A percentile compares a stretch with the other conserved stretches of the same genome.
Conservation (phyloP, 2,888 invertebrate genomes). For the Drosophila dives region DNA sequence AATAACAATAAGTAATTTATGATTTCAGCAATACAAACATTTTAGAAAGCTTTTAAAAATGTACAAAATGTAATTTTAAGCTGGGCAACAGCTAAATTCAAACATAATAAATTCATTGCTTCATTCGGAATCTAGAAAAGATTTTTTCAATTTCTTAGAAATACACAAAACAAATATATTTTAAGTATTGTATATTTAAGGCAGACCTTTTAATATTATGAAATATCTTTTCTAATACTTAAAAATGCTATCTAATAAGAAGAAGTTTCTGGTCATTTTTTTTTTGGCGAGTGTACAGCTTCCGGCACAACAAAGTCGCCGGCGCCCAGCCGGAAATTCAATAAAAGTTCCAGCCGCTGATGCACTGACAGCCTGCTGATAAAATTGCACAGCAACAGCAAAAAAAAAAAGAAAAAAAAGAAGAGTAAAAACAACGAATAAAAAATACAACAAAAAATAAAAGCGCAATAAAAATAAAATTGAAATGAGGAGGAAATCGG, state of each 20-base stretch:
- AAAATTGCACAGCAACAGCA: slow-evolving; percentile 55
- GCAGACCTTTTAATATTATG: neutral
- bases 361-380: slow-evolving; percentile 71
- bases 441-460: slow-evolving; percentile 18
- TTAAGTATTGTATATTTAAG: neutral
- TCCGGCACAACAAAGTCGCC: slow-evolving; percentile 45
- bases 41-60: too few relatives aligned
- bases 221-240: neutral
- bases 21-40: too few relatives aligned
- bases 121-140: neutral
- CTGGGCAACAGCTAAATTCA: neutral
- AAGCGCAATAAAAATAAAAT: slow-evolving; percentile 49
- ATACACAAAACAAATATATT: neutral
- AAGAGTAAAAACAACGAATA: neutral
- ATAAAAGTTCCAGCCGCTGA: slow-evolving; percentile 78
- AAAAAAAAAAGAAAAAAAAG: neutral
- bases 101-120: neutral
- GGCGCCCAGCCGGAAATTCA: slow-evolving; percentile 73
- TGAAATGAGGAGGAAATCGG: slow-evolving; percentile 33
- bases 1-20: too few relatives aligned
- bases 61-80: neutral
- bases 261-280: neutral
- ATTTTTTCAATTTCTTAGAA: neutral
- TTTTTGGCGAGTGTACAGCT: neutral
- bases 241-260: neutral